Evolutionary conservation across 1,140 invertebrate genomes (phyloP).

Genomic region (Ceratosolen fusciceps): DNA sequence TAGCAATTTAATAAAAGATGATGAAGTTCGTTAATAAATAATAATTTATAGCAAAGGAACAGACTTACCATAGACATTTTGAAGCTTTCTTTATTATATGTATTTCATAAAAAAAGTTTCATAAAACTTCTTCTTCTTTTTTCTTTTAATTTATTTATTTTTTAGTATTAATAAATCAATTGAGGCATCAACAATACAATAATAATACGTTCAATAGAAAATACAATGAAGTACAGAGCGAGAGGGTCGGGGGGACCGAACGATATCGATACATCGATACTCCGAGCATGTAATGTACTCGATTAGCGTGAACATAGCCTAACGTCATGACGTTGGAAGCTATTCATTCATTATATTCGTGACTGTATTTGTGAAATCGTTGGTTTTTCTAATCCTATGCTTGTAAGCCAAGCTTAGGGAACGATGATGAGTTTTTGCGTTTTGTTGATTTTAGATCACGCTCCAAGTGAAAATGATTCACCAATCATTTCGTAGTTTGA

Average conservation of each 20-base stretch:
- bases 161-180: background rate
- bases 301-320: background rate
- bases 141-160: background rate
- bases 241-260: background rate
- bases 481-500: too few species aligned
- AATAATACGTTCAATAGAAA: background rate
- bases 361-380: too few species aligned
- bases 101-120: background rate
- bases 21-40: too few species aligned
- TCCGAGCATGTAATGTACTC: background rate
- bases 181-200: background rate
- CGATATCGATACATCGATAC: constrained; percentile 5
- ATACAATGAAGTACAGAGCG: background rate
- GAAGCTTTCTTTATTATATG: background rate
- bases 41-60: background rate
- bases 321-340: too few species aligned
- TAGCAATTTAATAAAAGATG: too few species aligned
- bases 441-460: too few species aligned
- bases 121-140: too few species aligned
- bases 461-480: too few species aligned
- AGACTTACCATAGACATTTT: constrained; percentile 44
- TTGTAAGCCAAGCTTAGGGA: too few species aligned
- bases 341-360: too few species aligned
- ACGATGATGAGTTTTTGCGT: too few species aligned
- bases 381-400: too few species aligned